Conservation (phyloP, 2,797 vertebrate genomes). For the Sardinella longiceps region DNA sequence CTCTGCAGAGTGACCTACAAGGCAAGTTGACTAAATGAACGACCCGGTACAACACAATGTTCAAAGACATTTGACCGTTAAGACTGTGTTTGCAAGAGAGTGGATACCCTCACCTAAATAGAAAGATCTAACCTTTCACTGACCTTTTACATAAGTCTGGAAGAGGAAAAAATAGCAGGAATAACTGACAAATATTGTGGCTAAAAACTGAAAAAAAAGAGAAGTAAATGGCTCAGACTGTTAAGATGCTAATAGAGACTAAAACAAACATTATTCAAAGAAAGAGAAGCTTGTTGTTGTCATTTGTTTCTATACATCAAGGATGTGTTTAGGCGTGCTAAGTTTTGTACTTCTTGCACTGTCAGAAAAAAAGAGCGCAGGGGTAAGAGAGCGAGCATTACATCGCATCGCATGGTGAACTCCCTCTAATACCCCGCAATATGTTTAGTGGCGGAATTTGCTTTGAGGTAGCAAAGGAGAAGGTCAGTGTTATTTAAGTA, state of each 20-base stretch:
- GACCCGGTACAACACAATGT: not conserved
- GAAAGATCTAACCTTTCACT: conserved; percentile 19
- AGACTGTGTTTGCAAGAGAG: not conserved
- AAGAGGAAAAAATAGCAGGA: not conserved
- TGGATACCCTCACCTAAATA: not conserved
- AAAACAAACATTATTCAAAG: not conserved
- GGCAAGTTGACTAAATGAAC: not conserved
- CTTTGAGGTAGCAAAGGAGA: conserved; percentile 32
- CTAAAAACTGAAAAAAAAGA: not conserved
- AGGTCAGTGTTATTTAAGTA: conserved; percentile 50
- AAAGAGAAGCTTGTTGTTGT: not conserved
- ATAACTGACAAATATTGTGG: not conserved
- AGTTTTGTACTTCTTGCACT: not conserved
- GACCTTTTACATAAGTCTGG: conserved; percentile 24
- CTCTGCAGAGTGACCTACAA: not conserved
- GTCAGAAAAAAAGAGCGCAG: not conserved
- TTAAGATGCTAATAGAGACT: not conserved
- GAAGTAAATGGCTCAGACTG: not conserved
- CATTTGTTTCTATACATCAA: not conserved
- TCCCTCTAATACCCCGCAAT: not conserved
- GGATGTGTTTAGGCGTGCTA: not conserved
- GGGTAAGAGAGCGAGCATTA: not conserved
- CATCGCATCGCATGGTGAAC: not conserved
- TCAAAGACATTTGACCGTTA: not conserved
- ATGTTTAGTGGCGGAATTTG: conserved; percentile 11